These are phyloP conservation scores for Diachasma alloeum DNA, from an alignment of 1,140 invertebrate species.

Conservation along the genomic window DNA sequence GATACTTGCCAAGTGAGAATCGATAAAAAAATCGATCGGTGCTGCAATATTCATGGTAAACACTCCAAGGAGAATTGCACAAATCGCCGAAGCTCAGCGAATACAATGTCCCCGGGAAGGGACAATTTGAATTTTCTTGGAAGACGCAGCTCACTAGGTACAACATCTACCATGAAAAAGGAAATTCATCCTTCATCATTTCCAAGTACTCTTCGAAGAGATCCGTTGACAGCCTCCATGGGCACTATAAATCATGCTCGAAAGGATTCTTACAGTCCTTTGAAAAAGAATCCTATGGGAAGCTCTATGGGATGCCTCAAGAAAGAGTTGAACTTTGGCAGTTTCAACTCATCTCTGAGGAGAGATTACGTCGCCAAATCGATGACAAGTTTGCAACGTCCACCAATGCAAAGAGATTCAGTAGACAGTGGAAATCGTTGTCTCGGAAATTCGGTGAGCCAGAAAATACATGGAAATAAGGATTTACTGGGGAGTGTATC, in stretches of 20 bases:
- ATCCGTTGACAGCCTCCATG: constrained; percentile 67
- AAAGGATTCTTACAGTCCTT: constrained; percentile 44
- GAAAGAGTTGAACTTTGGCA: constrained; percentile 61
- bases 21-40: constrained; percentile 65
- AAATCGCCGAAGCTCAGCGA: constrained; percentile 66
- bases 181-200: constrained; percentile 75
- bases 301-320: constrained; percentile 65
- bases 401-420: constrained; percentile 46
- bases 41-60: constrained; percentile 76
- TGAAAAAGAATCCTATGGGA: constrained; percentile 51
- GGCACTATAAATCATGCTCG: constrained; percentile 53
- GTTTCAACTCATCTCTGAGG: constrained; percentile 62
- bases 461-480: background rate
- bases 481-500: constrained; percentile 36
- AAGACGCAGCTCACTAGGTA: constrained; percentile 67
- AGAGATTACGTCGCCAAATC: constrained; percentile 60
- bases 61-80: constrained; percentile 65
- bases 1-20: constrained; percentile 63
- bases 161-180: constrained; percentile 65
- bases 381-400: constrained; percentile 54
- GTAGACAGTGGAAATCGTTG: constrained; percentile 43
- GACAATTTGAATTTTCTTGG: constrained; percentile 38
- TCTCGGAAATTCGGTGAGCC: background rate
- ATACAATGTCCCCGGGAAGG: constrained; percentile 46
- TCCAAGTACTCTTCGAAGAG: constrained; percentile 70